These are phyloP conservation scores for Drosophila kambysellisi DNA, from an alignment of 2,888 invertebrate genomes.

Conservation along the genomic window DNA sequence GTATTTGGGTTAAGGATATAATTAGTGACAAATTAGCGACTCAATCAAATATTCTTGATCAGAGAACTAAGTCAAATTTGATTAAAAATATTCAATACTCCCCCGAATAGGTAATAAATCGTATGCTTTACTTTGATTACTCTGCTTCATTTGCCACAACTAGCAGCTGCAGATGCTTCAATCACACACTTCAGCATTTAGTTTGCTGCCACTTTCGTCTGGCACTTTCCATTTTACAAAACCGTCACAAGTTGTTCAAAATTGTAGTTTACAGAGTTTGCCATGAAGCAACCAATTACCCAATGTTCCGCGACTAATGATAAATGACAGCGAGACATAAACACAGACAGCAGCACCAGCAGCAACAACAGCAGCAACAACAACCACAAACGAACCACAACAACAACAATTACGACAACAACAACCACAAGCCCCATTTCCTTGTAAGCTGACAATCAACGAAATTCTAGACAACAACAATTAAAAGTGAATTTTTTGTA, in stretches of 20 bases:
- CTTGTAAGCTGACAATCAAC: conserved; percentile 46
- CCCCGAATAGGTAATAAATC: conserved; percentile 23
- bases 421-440: conserved; percentile 3
- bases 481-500: conserved; percentile 58
- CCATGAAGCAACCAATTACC: conserved; percentile 55
- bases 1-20: too few relatives aligned
- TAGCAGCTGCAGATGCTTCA: conserved; percentile 31
- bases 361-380: conserved; percentile 9
- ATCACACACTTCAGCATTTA: conserved; percentile 7
- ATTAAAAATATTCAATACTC: not conserved
- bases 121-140: conserved; percentile 32
- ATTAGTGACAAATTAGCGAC: too few relatives aligned
- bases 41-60: not conserved
- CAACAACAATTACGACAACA: conserved; percentile 3
- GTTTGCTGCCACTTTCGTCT: conserved; percentile 32
- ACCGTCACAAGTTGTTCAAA: conserved; percentile 7
- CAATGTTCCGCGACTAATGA: conserved; percentile 61
- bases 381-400: conserved; percentile 15
- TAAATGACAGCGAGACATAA: conserved; percentile 69
- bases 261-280: conserved; percentile 13
- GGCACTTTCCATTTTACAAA: conserved; percentile 55
- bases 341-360: conserved; percentile 25
- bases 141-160: conserved; percentile 31
- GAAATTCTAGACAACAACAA: conserved; percentile 56
- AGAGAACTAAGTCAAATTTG: not conserved